A percentile compares a stretch with the other conserved stretches of the same genome.
Evolutionary conservation across 2,888 invertebrate species (phyloP).

Genomic region (Agonum fuliginosum): DNA sequence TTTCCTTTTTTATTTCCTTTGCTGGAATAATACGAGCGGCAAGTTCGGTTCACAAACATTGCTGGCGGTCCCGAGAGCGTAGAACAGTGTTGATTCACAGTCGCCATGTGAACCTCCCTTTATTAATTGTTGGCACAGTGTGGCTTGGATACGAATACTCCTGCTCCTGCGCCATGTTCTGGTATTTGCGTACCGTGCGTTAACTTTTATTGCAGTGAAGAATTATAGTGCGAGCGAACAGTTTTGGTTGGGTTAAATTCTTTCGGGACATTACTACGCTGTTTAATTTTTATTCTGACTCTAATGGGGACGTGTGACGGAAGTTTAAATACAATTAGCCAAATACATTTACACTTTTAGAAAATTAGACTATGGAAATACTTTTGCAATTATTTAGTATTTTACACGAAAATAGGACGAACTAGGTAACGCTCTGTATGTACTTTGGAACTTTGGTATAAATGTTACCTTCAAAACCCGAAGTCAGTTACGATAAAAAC

Average conservation of each 20-base stretch:
- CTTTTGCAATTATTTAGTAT: too few relatives aligned
- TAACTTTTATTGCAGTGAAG: slow-evolving; percentile 49
- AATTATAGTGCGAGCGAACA: slow-evolving; percentile 48
- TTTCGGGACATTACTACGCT: slow-evolving; percentile 18
- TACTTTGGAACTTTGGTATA: too few relatives aligned
- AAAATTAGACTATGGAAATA: too few relatives aligned
- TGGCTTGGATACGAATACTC: neutral
- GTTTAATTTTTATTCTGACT: slow-evolving; percentile 37
- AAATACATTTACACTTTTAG: neutral
- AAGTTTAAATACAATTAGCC: neutral
- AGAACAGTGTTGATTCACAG: slow-evolving; percentile 18
- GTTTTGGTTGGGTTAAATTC: slow-evolving; percentile 51
- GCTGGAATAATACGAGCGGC: neutral
- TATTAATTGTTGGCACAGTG: slow-evolving; percentile 26
- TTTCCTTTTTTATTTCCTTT: neutral
- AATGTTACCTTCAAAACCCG: too few relatives aligned
- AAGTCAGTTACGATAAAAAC: too few relatives aligned
- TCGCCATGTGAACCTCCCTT: slow-evolving; percentile 35
- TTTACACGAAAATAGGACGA: too few relatives aligned
- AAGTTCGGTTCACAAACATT: slow-evolving; percentile 5
- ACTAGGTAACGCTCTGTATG: too few relatives aligned
- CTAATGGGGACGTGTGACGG: slow-evolving; percentile 9
- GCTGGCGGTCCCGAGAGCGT: slow-evolving; percentile 1
- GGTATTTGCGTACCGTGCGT: slow-evolving; percentile 54
- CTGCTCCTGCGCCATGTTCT: slow-evolving; percentile 25